Evolutionary conservation across 2,113 vertebrate genomes (phyloP).

Genomic region (Oreotrochilus melanogaster): DNA sequence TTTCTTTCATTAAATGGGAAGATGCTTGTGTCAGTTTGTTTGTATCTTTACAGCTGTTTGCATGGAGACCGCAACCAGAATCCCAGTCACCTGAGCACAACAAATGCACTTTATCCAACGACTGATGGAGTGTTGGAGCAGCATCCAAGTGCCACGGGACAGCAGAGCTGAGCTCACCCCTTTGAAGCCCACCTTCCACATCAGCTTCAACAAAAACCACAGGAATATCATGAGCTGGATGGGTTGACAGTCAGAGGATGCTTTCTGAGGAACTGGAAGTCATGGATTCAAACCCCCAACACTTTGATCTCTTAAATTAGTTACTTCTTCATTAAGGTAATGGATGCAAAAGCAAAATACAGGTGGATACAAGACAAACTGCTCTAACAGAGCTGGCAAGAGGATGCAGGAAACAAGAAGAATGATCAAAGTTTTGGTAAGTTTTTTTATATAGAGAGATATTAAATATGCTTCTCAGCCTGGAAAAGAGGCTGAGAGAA

Average conservation of each 20-base stretch:
- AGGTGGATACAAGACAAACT: not conserved
- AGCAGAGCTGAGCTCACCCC: not conserved
- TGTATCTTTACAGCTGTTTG: not conserved
- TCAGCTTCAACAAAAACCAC: not conserved
- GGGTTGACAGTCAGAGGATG: rapidly evolving
- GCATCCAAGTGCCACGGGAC: not conserved
- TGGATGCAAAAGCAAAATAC: not conserved
- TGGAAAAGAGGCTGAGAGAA: not conserved
- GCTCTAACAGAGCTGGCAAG: not conserved
- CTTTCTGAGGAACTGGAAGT: not conserved
- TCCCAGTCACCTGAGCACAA: not conserved
- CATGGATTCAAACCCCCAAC: not conserved
- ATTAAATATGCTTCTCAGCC: not conserved
- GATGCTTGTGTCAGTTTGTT: not conserved
- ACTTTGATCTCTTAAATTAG: not conserved
- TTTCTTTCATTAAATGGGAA: not conserved
- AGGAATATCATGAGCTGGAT: not conserved
- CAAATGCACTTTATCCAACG: not conserved
- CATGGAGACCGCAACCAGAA: not conserved
- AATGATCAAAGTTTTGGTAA: not conserved
- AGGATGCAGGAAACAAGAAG: not conserved
- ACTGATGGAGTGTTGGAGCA: not conserved
- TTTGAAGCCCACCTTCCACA: not conserved
- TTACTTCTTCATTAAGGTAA: not conserved
- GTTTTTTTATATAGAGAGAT: not conserved